Evolutionary conservation across 2,888 invertebrate species (phyloP).

Genomic region (Alsophila aescularia): DNA sequence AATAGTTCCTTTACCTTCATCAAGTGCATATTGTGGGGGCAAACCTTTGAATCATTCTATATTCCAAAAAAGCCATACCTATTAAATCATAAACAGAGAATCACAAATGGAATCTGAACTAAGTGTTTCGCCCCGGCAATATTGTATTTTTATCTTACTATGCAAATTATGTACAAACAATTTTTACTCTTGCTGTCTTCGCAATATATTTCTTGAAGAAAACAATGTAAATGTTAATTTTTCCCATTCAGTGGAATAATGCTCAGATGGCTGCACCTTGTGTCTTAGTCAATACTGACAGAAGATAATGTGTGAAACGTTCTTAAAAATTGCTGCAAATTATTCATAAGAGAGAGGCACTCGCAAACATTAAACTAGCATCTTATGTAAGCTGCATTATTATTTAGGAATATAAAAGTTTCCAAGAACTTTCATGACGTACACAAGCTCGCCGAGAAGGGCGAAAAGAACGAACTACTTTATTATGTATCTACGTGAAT

Average conservation of each 20-base stretch:
- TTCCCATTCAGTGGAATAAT: slow-evolving; percentile 32
- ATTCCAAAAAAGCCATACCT: too few species aligned
- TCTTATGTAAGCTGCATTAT: too few species aligned
- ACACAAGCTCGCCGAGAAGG: too few species aligned
- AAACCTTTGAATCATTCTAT: too few species aligned
- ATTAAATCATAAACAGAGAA: neutral
- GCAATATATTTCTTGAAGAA: slow-evolving; percentile 33
- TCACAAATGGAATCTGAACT: neutral
- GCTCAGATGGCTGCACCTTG: slow-evolving; percentile 25
- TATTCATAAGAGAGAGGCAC: too few species aligned
- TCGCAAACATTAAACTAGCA: too few species aligned
- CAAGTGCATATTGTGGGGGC: too few species aligned
- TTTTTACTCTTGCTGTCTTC: slow-evolving; percentile 29
- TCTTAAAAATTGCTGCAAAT: neutral
- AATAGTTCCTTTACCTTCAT: too few species aligned
- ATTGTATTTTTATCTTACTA: slow-evolving; percentile 7
- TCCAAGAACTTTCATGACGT: too few species aligned
- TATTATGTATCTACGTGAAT: too few species aligned
- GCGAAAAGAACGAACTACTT: too few species aligned
- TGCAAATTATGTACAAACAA: slow-evolving; percentile 23
- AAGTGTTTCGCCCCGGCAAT: neutral
- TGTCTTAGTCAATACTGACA: slow-evolving; percentile 1
- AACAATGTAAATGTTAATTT: slow-evolving; percentile 40
- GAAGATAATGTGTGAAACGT: neutral
- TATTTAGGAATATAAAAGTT: too few species aligned